phyloP scores from a whole-genome alignment of 2,888 invertebrate species.

The Hyppa rectilinea region DNA sequence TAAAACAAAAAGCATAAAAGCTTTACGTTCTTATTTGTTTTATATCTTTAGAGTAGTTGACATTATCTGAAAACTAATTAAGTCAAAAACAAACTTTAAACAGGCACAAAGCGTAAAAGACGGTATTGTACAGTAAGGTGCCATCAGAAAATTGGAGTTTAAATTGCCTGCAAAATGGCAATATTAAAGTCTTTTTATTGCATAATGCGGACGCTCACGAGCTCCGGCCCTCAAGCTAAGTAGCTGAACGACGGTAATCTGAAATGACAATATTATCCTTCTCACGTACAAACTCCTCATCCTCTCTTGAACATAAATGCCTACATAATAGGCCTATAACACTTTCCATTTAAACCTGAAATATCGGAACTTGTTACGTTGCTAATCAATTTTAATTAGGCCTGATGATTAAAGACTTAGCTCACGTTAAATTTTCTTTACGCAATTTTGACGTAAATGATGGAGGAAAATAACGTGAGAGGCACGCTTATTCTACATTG shows the following conservation, averaged over 20 bases:
- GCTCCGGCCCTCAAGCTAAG: slow-evolving; percentile 64
- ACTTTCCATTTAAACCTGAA: slow-evolving; percentile 45
- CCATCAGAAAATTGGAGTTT: slow-evolving; percentile 68
- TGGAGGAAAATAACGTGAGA: slow-evolving; percentile 46
- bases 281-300: slow-evolving; percentile 63
- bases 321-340: slow-evolving; percentile 44
- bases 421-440: slow-evolving; percentile 38
- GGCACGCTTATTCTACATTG: slow-evolving; percentile 26
- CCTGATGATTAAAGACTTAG: slow-evolving; percentile 28
- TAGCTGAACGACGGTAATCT: slow-evolving; percentile 65
- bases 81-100: slow-evolving; percentile 43
- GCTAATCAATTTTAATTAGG: slow-evolving; percentile 47
- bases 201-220: slow-evolving; percentile 61
- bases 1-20: slow-evolving; percentile 21
- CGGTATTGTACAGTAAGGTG: slow-evolving; percentile 59
- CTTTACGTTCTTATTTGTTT: slow-evolving; percentile 16
- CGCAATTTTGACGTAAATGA: slow-evolving; percentile 33
- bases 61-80: slow-evolving; percentile 44
- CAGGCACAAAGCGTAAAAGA: slow-evolving; percentile 54
- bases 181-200: slow-evolving; percentile 70
- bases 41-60: slow-evolving; percentile 5
- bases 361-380: slow-evolving; percentile 34
- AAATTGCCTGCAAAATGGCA: slow-evolving; percentile 71
- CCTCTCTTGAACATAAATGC: slow-evolving; percentile 58
- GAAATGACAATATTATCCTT: slow-evolving; percentile 70